phyloP scores from a whole-genome alignment of 2,113 vertebrate genomes.

The Octodon degus region DNA sequence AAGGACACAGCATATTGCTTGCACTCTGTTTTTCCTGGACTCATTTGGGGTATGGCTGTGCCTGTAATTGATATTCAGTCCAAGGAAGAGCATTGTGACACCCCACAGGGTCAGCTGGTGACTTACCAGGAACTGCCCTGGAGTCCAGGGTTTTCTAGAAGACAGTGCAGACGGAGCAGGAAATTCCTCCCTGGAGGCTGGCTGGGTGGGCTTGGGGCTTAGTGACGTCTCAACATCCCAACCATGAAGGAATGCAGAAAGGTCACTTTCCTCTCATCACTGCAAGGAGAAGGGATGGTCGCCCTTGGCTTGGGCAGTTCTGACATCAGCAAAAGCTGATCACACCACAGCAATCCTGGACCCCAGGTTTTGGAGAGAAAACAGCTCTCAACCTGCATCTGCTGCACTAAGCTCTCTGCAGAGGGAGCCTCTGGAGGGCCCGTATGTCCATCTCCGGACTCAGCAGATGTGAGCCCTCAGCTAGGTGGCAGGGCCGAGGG shows the following conservation, averaged over 20 bases:
- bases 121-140: background rate
- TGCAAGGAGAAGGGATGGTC: background rate
- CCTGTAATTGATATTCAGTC: rapidly evolving
- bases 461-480: constrained; percentile 78
- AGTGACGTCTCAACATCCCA: background rate
- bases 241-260: background rate
- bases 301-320: constrained; percentile 49
- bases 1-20: background rate
- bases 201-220: constrained; percentile 51
- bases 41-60: background rate
- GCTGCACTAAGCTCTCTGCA: constrained; percentile 29
- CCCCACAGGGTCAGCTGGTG: background rate
- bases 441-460: constrained; percentile 38
- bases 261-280: background rate
- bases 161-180: constrained; percentile 30
- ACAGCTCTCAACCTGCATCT: constrained; percentile 64
- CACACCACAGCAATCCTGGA: rapidly evolving
- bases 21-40: rapidly evolving
- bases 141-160: constrained; percentile 75
- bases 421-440: constrained; percentile 23
- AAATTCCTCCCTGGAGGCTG: constrained; percentile 54
- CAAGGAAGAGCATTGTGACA: background rate
- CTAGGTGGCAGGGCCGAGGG: constrained; percentile 73
- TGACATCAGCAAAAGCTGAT: constrained; percentile 29
- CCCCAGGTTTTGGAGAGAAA: background rate